Conservation (phyloP, 1,140 invertebrate species). For the Penaeus vannamei region DNA sequence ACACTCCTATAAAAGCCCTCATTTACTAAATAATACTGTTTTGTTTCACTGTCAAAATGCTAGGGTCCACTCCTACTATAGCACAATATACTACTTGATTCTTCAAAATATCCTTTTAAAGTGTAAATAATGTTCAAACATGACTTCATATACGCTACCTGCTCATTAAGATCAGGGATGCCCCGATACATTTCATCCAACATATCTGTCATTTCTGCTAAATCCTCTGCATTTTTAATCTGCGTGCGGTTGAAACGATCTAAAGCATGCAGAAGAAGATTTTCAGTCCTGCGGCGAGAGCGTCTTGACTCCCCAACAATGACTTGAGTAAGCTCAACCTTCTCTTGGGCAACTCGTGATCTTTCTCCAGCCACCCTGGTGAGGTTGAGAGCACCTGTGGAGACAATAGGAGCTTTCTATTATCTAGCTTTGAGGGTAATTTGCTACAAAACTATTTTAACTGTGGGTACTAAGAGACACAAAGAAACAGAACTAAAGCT, state of each 20-base stretch:
- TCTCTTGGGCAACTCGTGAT: conserved; percentile 80
- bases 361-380: conserved; percentile 84
- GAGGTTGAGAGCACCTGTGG: conserved; percentile 84
- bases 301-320: conserved; percentile 82
- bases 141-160: conserved; percentile 71
- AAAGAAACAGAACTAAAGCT: no score
- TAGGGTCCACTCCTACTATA: no score
- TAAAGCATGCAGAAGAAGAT: conserved; percentile 81
- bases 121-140: not conserved
- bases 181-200: conserved; percentile 79
- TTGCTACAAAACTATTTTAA: no score
- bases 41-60: no score
- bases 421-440: no score
- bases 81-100: no score
- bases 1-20: not conserved
- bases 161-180: conserved; percentile 88
- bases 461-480: no score
- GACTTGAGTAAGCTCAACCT: conserved; percentile 74
- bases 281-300: conserved; percentile 87
- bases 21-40: no score
- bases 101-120: not conserved
- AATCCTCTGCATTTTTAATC: conserved; percentile 76
- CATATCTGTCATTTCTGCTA: conserved; percentile 79
- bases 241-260: conserved; percentile 81
- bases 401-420: no score